Base-by-base conservation (phyloP, 2,888 invertebrate genomes). In the Proisotoma minuta region DNA sequence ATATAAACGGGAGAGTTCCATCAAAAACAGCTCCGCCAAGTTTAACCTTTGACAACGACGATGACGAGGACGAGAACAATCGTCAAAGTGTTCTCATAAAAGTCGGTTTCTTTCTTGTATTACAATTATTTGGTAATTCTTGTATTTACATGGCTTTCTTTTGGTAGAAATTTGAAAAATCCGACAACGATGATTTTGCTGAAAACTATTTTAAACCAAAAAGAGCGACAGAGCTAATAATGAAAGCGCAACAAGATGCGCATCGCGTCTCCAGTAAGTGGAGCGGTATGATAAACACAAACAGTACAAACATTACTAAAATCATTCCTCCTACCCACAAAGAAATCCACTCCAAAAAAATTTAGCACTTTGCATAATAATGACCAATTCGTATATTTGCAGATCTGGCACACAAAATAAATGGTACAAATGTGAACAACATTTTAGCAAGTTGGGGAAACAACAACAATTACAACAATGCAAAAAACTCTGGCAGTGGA, bases 181-280 rank as follows among this genome's bases (percentile, higher is more conserved):
- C 79, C 54, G 82, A 81, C 59, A 81, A 82, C 62, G 83, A 85
- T 64, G 84, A 87, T 69, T 82, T 87, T 62, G 84, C 87, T 0
- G 84, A 83, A 52, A 86, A 82, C 73, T 89, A 89, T 76, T 89
- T 89, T 78, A 85, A 86, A 74, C 84, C 86, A 15, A 82, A 82
- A 76, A 77, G 87, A 73, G 83, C 84, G 22, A 80, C 81, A 54
- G 83, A 85, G 74, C 77, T 87, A 29, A 77, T 86, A 2, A 82
- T 80, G 69, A 82, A 83, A 73, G 80, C 80, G 57, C 78, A 83
- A 65, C 78, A 79, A 69, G 83, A 84, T 71, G 77, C 82, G 5
- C 78, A 78, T 57, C 79, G 80, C 74, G 81, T 81, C 62, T 79
- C 82, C 66, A 80, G 80, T 75, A 80, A 78, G 59, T 83, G 82